These are phyloP conservation scores for Oligia fasciuncula DNA, from an alignment of 2,888 invertebrate genomes.

Conservation along the genomic window DNA sequence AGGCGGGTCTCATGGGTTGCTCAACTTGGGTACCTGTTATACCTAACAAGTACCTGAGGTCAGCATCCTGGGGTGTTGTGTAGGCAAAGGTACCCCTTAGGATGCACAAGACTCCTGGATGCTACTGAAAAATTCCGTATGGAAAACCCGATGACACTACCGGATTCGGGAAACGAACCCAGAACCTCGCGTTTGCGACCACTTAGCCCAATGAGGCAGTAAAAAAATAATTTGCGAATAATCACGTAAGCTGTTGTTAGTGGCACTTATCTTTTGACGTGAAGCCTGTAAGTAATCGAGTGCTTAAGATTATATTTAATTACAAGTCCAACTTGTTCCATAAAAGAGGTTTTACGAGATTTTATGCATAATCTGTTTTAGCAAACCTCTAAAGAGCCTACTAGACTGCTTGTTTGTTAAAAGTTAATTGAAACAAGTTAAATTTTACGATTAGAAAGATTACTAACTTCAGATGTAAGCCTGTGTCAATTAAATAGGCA, in stretches of 20 bases:
- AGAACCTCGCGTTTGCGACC: background rate
- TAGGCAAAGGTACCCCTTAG: background rate
- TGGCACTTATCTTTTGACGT: constrained; percentile 32
- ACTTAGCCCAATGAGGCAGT: background rate
- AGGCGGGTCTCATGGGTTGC: background rate
- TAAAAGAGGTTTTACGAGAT: constrained; percentile 40
- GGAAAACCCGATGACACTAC: background rate
- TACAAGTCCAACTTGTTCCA: constrained; percentile 34
- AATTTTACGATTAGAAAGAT: constrained; percentile 18
- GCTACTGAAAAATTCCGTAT: background rate
- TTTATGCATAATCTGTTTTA: constrained; percentile 36
- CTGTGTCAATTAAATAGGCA: background rate
- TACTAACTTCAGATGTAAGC: constrained; percentile 11
- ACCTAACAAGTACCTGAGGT: no score
- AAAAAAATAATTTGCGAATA: background rate
- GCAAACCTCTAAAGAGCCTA: constrained; percentile 16
- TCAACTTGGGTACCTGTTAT: background rate
- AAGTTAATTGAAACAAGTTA: constrained; percentile 26
- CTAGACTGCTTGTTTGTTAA: constrained; percentile 17
- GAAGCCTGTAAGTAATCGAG: constrained; percentile 42
- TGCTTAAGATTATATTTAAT: constrained; percentile 42
- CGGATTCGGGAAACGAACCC: background rate
- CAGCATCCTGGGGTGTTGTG: no score
- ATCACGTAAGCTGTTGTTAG: constrained; percentile 17
- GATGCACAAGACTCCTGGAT: background rate